Evolutionary conservation across 2,888 invertebrate genomes (phyloP), one percentile per base, ranked within the genome.

Genomic region (Coleophora deauratella): DNA sequence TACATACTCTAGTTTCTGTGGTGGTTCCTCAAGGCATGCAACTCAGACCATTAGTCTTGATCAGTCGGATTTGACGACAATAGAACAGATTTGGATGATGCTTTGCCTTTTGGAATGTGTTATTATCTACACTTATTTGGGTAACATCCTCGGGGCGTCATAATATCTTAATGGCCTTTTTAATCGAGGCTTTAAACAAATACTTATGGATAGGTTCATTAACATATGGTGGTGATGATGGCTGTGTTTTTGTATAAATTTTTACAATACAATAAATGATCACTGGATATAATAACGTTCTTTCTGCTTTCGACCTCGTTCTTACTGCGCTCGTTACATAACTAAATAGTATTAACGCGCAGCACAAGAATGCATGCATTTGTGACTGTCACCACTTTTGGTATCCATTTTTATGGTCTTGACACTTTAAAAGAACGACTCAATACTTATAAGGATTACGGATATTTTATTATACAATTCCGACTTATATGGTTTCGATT

Each of bases 11-110:
- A 21, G 21, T 21, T 21, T 21, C 21, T 21, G 6, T 21, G 21
- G 21, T 3, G 6, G 21, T 3, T 21, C 21, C 21, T 21, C 33
- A 6, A 21, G 13, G 13, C 33, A 40, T 38, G 40, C 38, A 41
- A 27, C 13, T 36, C 14, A 14, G 33, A 40, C 55, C 64, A 72
- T 72, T 69, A 70, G 51, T 72, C 66, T 62, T 63, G 59, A 70
- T 68, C 67, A 71, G 52, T 54, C 56, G 48, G 44, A 40, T 27
- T 34, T 28, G 45, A 49, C 52, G 61, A 69, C 65, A 71, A 71
- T 71, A 57, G 66, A 58, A 59, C 56, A 54, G 59, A 62, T 65
- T 62, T 59, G 54, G 56, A 50, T 41, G 44, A 45, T 47, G 44
- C 37, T 41, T 45, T 44, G 21, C 52, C 52, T 46, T 54, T 46